Base-by-base conservation (phyloP, 2,797 vertebrate genomes). In the Okamejei kenojei region DNA sequence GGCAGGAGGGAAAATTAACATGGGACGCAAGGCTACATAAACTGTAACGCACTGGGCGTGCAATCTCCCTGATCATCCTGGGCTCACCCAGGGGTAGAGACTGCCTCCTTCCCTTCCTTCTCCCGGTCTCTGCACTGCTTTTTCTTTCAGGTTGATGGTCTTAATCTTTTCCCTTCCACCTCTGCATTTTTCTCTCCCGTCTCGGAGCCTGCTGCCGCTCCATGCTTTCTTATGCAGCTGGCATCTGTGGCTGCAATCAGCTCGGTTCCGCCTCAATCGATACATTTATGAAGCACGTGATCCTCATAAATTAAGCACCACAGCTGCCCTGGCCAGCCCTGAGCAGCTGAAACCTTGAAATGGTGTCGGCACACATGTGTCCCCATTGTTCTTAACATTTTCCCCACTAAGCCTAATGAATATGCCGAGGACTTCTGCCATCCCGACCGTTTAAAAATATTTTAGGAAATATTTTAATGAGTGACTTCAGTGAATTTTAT, bases 1-100 rank as follows among this genome's bases (percentile, higher is more conserved):
- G 15, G 58, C 84, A 88, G 84, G 61, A 88, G 61, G n/a, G 61
- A 88, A 88, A 32, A 88, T 65, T 88, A 32, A n/a, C 82, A 88
- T 65, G 29, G 84, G 84, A 88, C 61, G 32, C 58, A 86, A 88
- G 84, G 61, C 84, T 65, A 65, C 61, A 65, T 7, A 88, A 88
- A 65, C 84, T 88, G 61, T 88, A 88, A 65, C 21, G 19, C 29
- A 65, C 32, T 9, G 45, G 54, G 54, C 26, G 15, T 88, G 84
- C 84, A 88, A 65, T 32, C 29, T 8, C 65, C 61, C 29, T 88
- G 84, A 88, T 88, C 8, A 21, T 63, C n/a, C 29, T 9, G 7
- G 32, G n/a, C 84, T 15, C 63, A 9, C 61, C 6, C n/a, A 65
- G 9, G 82, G 6, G 17, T 11, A 88, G 13, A 88, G 61, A 7